A percentile compares a stretch with the other conserved stretches of the same genome.
Evolutionary conservation across 1,140 invertebrate species (phyloP).

Genomic region (Chrysomallon squamiferum): DNA sequence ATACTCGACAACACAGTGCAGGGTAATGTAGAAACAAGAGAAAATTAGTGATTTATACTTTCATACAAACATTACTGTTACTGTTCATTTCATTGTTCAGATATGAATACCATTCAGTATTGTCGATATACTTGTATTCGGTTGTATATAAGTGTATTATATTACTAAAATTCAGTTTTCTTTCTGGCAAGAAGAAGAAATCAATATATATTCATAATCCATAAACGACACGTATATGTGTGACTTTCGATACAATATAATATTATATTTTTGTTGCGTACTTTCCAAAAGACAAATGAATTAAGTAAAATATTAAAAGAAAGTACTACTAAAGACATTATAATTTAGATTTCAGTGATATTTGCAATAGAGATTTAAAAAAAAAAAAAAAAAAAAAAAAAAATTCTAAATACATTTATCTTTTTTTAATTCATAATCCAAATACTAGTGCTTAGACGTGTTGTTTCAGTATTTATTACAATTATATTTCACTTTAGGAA

Average conservation of each 20-base stretch:
- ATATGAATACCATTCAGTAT: neutral
- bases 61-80: neutral
- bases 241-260: too few species aligned
- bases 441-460: too few species aligned
- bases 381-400: too few species aligned
- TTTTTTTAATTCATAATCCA: too few species aligned
- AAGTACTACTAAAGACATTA: too few species aligned
- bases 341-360: too few species aligned
- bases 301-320: too few species aligned
- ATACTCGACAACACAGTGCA: conserved; percentile 62
- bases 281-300: too few species aligned
- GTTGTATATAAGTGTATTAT: neutral
- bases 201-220: neutral
- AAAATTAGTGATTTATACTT: neutral
- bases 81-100: neutral
- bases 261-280: too few species aligned
- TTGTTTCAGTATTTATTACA: neutral
- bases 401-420: too few species aligned
- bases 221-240: neutral
- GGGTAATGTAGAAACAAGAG: conserved; percentile 26
- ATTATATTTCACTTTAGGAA: neutral
- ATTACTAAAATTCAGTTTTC: neutral
- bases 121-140: neutral
- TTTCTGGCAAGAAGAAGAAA: neutral
- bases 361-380: too few species aligned